Base-by-base conservation (phyloP, 2,113 vertebrate species). In the Paradoxurus hermaphroditus region DNA sequence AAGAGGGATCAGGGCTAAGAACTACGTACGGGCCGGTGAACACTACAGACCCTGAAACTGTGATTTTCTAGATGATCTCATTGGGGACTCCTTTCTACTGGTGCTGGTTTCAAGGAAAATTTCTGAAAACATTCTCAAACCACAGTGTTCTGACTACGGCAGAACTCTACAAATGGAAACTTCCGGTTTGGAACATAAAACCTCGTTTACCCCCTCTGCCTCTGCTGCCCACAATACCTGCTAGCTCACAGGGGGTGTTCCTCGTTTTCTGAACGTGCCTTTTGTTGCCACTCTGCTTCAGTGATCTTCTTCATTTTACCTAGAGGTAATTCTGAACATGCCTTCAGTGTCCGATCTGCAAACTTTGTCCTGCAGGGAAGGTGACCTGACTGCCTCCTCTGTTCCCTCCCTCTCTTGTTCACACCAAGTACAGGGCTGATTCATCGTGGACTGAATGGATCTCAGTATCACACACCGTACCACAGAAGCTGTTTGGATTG, bases 171-270 rank as follows among this genome's bases (percentile, higher is more conserved):
- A 27, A 41, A 49, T 5, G 2, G 8, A 41, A 23, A 81, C 7
- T 34, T 41, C 4, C 62, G 31, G 63, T 16, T 1, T 3, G 25
- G 13, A 72, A 27, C 6, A 4, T 1, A 75, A 16, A 91, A 36
- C 7, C 0, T 1, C 21, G 18, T n/a, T 34, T 14, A 8, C 5
- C 7, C 1, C 8, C 2, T 27, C 41, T 27, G 4, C 13, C 59
- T 31, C 49, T 16, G 19, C 3, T 23, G 56, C 19, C 18, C 3
- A 21, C 1, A 9, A 7, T 18, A 34, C 19, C 15, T 1, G 16
- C 10, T 11, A n/a, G n/a, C 46, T 78, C 34, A 10, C 34, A 1
- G 1, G 4, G 8, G 44, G 39, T 14, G 11, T 73, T n/a, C 63
- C 36, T 14, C 18, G 46, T 23, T 49, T 51, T 36, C 39, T 25